These are phyloP conservation scores for Suncus etruscus DNA, from an alignment of 2,113 vertebrate species.

Conservation along the genomic window DNA sequence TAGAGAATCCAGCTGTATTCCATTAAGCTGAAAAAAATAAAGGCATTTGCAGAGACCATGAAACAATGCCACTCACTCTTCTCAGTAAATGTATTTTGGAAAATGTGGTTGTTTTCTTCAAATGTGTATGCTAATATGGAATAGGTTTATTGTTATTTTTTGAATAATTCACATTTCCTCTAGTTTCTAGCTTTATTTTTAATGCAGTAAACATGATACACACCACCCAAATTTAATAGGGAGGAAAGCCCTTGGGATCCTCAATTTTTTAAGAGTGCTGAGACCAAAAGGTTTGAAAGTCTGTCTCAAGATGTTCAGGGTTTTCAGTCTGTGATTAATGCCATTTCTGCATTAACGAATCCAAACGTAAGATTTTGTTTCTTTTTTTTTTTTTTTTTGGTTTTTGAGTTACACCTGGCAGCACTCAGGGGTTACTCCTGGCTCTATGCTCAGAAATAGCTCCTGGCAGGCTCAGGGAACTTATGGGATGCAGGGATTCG, in stretches of 20 bases:
- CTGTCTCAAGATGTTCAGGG: neutral
- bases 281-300: neutral
- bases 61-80: neutral
- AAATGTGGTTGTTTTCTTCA: constrained; percentile 3
- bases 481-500: no score
- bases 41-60: neutral
- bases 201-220: constrained; percentile 12
- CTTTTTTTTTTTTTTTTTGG: no score
- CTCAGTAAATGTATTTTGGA: constrained; percentile 29
- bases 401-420: no score
- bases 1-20: neutral
- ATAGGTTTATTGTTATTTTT: neutral
- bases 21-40: neutral
- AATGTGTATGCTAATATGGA: constrained; percentile 7
- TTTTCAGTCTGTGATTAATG: neutral
- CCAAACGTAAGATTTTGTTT: neutral
- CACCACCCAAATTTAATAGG: neutral
- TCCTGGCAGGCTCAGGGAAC: no score
- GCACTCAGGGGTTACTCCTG: no score
- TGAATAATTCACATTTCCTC: neutral
- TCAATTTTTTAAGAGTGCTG: neutral
- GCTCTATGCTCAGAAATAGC: no score
- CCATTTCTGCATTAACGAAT: neutral
- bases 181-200: constrained; percentile 4
- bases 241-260: neutral